These are phyloP conservation scores for Heliothis subflexa DNA, from an alignment of 1,140 invertebrate species.

Conservation along the genomic window DNA sequence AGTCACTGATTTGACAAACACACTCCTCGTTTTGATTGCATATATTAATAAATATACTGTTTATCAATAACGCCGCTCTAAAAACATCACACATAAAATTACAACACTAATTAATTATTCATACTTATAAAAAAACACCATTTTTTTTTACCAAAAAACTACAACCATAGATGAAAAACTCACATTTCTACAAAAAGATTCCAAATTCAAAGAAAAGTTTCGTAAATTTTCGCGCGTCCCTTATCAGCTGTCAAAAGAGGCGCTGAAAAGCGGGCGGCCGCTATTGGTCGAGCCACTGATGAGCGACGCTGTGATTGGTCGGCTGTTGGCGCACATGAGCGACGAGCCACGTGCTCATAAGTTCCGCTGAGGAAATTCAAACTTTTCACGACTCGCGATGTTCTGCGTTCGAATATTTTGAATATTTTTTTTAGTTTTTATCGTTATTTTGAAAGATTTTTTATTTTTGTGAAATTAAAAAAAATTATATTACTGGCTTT, in stretches of 20 bases:
- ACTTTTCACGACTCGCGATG: conserved; percentile 64
- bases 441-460: not conserved
- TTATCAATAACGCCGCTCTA: no score
- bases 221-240: conserved; percentile 56
- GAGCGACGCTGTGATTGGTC: conserved; percentile 80
- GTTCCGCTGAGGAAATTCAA: conserved; percentile 70
- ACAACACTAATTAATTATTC: no score
- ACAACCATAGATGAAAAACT: not conserved
- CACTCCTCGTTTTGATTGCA: no score
- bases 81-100: no score
- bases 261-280: conserved; percentile 72
- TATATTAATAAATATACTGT: no score
- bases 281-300: conserved; percentile 81
- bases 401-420: conserved; percentile 24
- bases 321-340: conserved; percentile 72
- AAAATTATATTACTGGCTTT: not conserved
- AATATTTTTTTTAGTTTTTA: not conserved
- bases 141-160: no score
- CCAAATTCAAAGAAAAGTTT: conserved; percentile 1
- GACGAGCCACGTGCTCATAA: conserved; percentile 82
- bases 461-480: not conserved
- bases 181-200: not conserved
- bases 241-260: conserved; percentile 77
- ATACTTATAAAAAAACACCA: no score
- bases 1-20: not conserved